phyloP scores from a whole-genome alignment of 2,888 invertebrate genomes.

The Meteorus colon region DNA sequence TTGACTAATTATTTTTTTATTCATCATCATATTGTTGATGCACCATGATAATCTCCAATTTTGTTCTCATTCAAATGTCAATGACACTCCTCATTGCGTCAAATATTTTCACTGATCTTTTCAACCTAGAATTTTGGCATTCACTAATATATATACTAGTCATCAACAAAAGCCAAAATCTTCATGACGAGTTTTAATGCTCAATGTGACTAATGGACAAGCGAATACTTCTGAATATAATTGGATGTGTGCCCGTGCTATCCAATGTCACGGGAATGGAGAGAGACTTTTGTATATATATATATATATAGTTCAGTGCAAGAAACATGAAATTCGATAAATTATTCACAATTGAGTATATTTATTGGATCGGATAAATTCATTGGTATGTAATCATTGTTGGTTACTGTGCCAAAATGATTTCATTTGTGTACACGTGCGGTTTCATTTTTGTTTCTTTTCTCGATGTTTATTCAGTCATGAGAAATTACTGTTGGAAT shows the following conservation, averaged over 20 bases:
- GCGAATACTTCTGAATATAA: background rate
- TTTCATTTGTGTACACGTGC: background rate
- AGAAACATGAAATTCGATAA: background rate
- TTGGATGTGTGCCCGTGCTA: conserved; percentile 6
- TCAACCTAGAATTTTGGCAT: conserved; percentile 9
- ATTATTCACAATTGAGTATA: background rate
- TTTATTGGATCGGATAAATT: conserved; percentile 5
- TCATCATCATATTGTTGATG: background rate
- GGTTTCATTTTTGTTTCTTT: background rate
- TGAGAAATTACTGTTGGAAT: no score
- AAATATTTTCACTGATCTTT: background rate
- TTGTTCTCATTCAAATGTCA: background rate
- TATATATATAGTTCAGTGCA: background rate
- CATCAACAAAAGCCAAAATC: conserved; percentile 3
- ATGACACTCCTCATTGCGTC: background rate
- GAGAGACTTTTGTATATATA: background rate
- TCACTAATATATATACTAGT: background rate
- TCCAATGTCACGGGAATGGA: conserved; percentile 9
- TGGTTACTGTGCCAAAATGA: background rate
- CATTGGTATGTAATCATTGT: background rate
- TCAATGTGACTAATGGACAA: conserved; percentile 11
- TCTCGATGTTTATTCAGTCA: no score
- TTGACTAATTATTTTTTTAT: background rate
- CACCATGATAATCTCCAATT: background rate
- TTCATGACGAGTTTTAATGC: background rate